phyloP scores from a whole-genome alignment of 2,888 invertebrate species.

The Aspidiotus destructor region DNA sequence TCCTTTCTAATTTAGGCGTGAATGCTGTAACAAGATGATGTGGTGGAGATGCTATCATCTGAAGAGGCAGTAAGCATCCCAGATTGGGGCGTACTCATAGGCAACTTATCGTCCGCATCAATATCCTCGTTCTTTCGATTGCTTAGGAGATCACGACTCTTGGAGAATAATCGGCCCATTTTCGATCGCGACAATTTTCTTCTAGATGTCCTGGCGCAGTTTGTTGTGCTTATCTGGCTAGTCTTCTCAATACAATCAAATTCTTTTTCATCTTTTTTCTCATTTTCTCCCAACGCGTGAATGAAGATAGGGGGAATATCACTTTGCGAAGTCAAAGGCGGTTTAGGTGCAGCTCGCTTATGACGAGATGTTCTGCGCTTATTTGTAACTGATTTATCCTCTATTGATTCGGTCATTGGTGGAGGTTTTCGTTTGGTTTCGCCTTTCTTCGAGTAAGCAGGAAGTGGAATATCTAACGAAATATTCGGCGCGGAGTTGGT shows the following conservation, averaged over 20 bases:
- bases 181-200: slow-evolving; percentile 4
- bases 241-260: background rate
- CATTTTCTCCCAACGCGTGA: too few relatives aligned
- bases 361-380: slow-evolving; percentile 5
- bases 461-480: too few relatives aligned
- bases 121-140: slow-evolving; percentile 1
- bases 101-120: background rate
- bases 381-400: background rate
- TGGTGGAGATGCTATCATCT: slow-evolving; percentile 16
- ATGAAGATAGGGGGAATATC: slow-evolving; percentile 6
- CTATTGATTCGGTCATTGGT: background rate
- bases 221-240: background rate
- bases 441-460: too few relatives aligned
- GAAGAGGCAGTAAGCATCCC: slow-evolving; percentile 9
- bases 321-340: background rate
- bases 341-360: slow-evolving; percentile 18
- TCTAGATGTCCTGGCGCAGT: background rate
- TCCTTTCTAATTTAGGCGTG: too few relatives aligned
- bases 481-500: too few relatives aligned
- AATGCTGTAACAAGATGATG: slow-evolving; percentile 8
- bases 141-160: slow-evolving; percentile 17
- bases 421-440: too few relatives aligned
- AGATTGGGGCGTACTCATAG: background rate
- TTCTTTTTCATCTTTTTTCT: too few relatives aligned
- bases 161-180: slow-evolving; percentile 15